A percentile compares a stretch with the other conserved stretches of the same genome.
Conservation (phyloP, 64 coral and sea anemone species). For the Acropora yongei region DNA sequence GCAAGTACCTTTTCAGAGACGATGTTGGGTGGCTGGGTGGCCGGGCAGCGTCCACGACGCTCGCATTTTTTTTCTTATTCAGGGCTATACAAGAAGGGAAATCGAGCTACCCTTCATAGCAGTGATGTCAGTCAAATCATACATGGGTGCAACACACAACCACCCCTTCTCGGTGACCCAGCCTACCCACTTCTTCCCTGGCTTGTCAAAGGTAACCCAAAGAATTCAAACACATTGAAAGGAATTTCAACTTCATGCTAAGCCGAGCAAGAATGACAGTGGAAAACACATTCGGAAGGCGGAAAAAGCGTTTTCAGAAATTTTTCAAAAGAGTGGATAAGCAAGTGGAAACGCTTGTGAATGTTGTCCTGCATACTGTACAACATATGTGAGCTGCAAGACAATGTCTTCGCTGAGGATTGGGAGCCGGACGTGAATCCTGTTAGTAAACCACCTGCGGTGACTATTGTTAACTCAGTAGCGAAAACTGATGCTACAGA, state of each 20-base stretch:
- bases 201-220: neutral
- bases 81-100: constrained; percentile 4
- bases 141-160: neutral
- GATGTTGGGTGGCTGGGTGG: neutral
- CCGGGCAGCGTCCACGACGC: constrained; percentile 50
- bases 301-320: constrained; percentile 33
- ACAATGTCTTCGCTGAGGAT: constrained; percentile 25
- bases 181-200: constrained; percentile 32
- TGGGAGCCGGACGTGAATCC: constrained; percentile 1
- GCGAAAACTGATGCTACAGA: neutral
- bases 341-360: constrained; percentile 13
- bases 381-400: constrained; percentile 46
- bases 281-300: constrained; percentile 51
- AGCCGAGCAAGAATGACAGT: constrained; percentile 49
- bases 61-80: constrained; percentile 26
- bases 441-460: neutral
- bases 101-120: constrained; percentile 5
- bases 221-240: constrained; percentile 10
- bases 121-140: constrained; percentile 4
- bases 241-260: constrained; percentile 33
- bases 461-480: neutral
- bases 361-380: constrained; percentile 41
- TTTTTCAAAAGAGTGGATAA: constrained; percentile 40
- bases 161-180: neutral
- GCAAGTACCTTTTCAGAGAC: constrained; percentile 23